A percentile compares a stretch with the other conserved stretches of the same genome.
Evolutionary conservation across 2,113 vertebrate genomes (phyloP).

Genomic region (Trachemys scripta): DNA sequence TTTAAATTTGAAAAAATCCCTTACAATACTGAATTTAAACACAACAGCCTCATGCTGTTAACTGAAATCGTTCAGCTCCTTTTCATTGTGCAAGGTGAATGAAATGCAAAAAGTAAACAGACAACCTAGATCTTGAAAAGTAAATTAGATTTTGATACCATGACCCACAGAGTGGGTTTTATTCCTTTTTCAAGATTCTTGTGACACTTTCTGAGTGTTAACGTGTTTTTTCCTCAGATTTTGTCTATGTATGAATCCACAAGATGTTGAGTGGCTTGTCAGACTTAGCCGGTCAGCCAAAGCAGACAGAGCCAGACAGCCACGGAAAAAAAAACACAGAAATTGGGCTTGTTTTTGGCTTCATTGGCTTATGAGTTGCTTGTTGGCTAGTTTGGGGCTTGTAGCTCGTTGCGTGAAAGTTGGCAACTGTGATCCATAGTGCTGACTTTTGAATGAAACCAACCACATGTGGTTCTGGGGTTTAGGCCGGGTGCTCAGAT

Average conservation of each 20-base stretch:
- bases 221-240: background rate
- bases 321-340: no score
- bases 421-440: background rate
- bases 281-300: background rate
- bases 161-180: background rate
- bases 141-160: background rate
- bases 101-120: no score
- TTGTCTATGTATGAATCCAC: no score
- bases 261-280: no score
- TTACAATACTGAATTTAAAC: no score
- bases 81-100: no score
- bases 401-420: no score
- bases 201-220: background rate
- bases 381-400: no score
- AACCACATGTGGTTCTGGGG: background rate
- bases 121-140: constrained; percentile 15
- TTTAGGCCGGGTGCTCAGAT: background rate
- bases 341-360: no score
- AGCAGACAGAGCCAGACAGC: background rate
- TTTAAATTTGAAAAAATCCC: no score
- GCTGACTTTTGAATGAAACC: background rate
- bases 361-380: no score
- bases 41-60: no score
- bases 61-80: background rate
- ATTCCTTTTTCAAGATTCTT: background rate